Evolutionary conservation across 2,113 vertebrate species (phyloP).

Genomic region (Grus americana): DNA sequence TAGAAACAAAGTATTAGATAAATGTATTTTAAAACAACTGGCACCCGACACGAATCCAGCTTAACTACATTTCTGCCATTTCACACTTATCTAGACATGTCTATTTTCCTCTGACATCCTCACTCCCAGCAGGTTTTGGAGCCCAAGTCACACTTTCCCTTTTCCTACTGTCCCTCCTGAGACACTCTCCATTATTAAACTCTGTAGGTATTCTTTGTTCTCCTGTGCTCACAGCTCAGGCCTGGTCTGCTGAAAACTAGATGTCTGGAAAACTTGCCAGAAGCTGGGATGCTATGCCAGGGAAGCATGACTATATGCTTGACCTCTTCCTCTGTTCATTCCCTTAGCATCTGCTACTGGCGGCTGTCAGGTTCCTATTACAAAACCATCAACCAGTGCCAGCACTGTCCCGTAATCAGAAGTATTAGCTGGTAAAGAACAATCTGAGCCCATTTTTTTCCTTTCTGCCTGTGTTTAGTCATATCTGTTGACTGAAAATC

Average conservation of each 20-base stretch:
- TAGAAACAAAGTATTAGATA: constrained; percentile 30
- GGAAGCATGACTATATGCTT: constrained; percentile 69
- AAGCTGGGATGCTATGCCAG: constrained; percentile 57
- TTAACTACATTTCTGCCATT: background rate
- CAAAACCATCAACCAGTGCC: constrained; percentile 51
- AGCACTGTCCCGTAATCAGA: constrained; percentile 38
- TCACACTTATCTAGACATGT: constrained; percentile 5
- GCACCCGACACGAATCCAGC: background rate
- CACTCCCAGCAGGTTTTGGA: constrained; percentile 17
- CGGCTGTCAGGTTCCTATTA: constrained; percentile 55
- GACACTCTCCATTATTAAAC: constrained; percentile 49
- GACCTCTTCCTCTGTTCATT: constrained; percentile 60
- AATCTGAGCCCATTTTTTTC: background rate
- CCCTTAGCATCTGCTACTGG: constrained; percentile 63
- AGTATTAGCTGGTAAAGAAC: constrained; percentile 36
- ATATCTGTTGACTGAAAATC: constrained; percentile 40
- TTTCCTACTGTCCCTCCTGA: constrained; percentile 1
- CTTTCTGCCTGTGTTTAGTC: constrained; percentile 19
- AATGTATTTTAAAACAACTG: background rate
- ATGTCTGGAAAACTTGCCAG: constrained; percentile 69
- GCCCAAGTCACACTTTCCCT: constrained; percentile 32
- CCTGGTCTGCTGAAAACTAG: constrained; percentile 47
- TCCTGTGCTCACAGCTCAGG: constrained; percentile 28
- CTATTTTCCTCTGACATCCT: constrained; percentile 32
- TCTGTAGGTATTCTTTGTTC: constrained; percentile 57